These are phyloP conservation scores for Zingel zingel DNA, from an alignment of 2,113 vertebrate species.

Conservation along the genomic window DNA sequence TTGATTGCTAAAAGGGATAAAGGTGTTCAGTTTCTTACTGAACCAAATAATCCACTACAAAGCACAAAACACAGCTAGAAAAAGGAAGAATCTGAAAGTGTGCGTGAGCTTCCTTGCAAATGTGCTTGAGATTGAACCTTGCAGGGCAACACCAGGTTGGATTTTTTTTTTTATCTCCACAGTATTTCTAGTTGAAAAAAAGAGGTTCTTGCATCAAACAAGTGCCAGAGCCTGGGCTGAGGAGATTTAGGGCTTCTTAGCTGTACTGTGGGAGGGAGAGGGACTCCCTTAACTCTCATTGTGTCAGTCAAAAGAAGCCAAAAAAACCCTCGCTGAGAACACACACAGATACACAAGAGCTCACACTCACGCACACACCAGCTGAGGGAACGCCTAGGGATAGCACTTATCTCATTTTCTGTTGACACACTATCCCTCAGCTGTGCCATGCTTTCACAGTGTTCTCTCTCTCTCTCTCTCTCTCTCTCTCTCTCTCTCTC, in stretches of 20 bases:
- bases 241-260: slow-evolving; percentile 68
- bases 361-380: slow-evolving; percentile 40
- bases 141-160: neutral
- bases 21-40: slow-evolving; percentile 25
- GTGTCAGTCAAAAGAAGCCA: slow-evolving; percentile 65
- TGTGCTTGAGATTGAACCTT: slow-evolving; percentile 27
- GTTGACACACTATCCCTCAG: slow-evolving; percentile 72
- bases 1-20: slow-evolving; percentile 46
- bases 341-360: slow-evolving; percentile 55
- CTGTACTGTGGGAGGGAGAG: slow-evolving; percentile 60
- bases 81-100: neutral
- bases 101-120: slow-evolving; percentile 4
- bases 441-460: slow-evolving; percentile 58
- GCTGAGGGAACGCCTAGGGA: slow-evolving; percentile 65
- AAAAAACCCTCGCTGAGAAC: slow-evolving; percentile 62
- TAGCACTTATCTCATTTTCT: slow-evolving; percentile 72
- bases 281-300: slow-evolving; percentile 65
- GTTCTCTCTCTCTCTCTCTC: slow-evolving; percentile 15
- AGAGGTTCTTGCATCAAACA: slow-evolving; percentile 58
- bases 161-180: slow-evolving; percentile 56
- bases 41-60: slow-evolving; percentile 32
- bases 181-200: slow-evolving; percentile 34
- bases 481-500: slow-evolving; percentile 29
- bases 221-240: slow-evolving; percentile 54
- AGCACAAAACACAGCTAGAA: slow-evolving; percentile 34